phyloP scores from a whole-genome alignment of 2,113 vertebrate species.

The Petrocephalus microphthalmus region DNA sequence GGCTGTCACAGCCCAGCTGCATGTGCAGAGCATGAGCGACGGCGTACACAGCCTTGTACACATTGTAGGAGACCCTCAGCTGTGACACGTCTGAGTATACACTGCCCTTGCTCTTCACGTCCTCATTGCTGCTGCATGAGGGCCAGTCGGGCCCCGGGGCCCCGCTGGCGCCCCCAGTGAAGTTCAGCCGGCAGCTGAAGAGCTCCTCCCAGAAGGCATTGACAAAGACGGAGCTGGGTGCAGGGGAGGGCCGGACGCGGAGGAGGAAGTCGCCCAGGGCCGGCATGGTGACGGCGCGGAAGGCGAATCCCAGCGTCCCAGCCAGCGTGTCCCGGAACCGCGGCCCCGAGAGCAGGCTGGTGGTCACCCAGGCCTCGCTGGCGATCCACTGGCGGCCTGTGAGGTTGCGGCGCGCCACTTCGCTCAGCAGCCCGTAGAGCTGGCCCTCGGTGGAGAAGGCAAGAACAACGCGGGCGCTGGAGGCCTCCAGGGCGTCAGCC shows the following conservation, averaged over 20 bases:
- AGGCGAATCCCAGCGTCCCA: constrained; percentile 60
- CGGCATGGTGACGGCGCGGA: constrained; percentile 43
- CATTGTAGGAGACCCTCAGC: constrained; percentile 61
- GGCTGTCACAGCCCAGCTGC: constrained; percentile 46
- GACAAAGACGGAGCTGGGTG: constrained; percentile 46
- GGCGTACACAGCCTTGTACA: constrained; percentile 61
- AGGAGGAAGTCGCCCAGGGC: constrained; percentile 45
- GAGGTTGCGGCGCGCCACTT: constrained; percentile 52
- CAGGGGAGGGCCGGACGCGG: constrained; percentile 46
- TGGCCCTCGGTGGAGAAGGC: constrained; percentile 60
- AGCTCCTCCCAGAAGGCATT: constrained; percentile 65
- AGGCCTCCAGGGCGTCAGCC: constrained; percentile 47
- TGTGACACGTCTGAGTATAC: constrained; percentile 53
- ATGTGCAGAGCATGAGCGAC: constrained; percentile 54
- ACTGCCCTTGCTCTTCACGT: constrained; percentile 43
- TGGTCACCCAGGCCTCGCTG: constrained; percentile 53
- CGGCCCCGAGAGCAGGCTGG: constrained; percentile 48
- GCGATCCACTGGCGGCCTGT: constrained; percentile 52
- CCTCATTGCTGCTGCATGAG: constrained; percentile 54
- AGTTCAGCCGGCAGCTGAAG: constrained; percentile 53
- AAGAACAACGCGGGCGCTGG: constrained; percentile 52
- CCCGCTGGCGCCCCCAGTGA: not conserved
- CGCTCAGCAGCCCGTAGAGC: constrained; percentile 47
- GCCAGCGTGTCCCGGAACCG: constrained; percentile 46
- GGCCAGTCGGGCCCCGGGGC: constrained; percentile 14